Evolutionary conservation across 2,888 invertebrate genomes (phyloP), one percentile per base, ranked within the genome.

Genomic region (Hesperia comma): DNA sequence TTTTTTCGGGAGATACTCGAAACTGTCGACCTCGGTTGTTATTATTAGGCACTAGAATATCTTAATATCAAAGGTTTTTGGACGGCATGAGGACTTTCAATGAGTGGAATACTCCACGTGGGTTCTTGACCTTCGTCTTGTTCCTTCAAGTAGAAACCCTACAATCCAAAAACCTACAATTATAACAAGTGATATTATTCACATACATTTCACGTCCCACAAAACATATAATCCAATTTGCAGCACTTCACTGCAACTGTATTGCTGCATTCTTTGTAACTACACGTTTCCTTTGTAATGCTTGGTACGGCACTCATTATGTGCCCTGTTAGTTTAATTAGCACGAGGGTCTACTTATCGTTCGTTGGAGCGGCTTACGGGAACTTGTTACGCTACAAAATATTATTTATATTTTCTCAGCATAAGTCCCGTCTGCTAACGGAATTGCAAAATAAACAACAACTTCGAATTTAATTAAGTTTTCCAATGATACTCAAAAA

Each of bases 251-350:
- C 82, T 79, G 77, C 75, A 75, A 73, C 80, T 80, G 80, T 80
- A 75, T 81, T 77, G 75, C 78, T 60, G 60, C 71, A 37, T 72
- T 56, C 21, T 15, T 64, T 63, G n/a, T 51, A 51, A 33, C 40
- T 26, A 57, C 40, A 51, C 56, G 40, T 26, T 75, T 77, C 73
- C 77, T 75, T 77, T 77, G 77, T 78, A 79, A 72, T 73, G 70
- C 73, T 75, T 75, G 68, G 75, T 77, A 72, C 71, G 76, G 77
- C 72, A 73, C 79, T 75, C 74, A 72, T 76, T 75, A 75, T 71
- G 70, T 75, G 67, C 77, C 72, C 73, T 79, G 79, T 81, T 83
- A 81, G 83, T 86, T 89, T 90, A 91, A 91, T 91, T 90, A 90
- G 84, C 80, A 84, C 80, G 87, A 85, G 82, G 82, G 77, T 81